These are phyloP conservation scores for Cololabis saira DNA, from an alignment of 2,113 vertebrate species.

Conservation along the genomic window DNA sequence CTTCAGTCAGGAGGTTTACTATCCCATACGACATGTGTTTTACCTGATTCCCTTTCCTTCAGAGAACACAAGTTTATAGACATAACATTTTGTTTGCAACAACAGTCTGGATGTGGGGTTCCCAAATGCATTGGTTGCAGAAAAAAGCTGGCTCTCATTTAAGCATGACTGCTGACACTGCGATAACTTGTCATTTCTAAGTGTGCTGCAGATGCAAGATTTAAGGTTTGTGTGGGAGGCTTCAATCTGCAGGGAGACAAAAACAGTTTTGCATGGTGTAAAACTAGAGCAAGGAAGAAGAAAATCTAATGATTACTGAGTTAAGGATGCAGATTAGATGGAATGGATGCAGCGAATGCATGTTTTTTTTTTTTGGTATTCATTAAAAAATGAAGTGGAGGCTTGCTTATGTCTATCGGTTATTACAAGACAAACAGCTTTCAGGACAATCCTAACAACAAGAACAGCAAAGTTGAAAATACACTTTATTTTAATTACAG, in stretches of 20 bases:
- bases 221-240: constrained; percentile 46
- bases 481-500: not conserved
- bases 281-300: too few species aligned
- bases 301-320: too few species aligned
- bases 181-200: constrained; percentile 51
- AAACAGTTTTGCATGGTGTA: constrained; percentile 24
- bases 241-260: constrained; percentile 41
- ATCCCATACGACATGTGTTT: too few species aligned
- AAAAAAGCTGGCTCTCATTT: constrained; percentile 41
- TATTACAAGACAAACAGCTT: not conserved
- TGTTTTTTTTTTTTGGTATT: too few species aligned
- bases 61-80: too few species aligned
- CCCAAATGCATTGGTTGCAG: constrained; percentile 8
- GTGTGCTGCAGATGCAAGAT: constrained; percentile 30
- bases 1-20: too few species aligned
- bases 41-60: too few species aligned
- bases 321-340: too few species aligned
- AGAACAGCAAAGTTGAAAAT: not conserved
- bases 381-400: too few species aligned
- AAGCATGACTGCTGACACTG: constrained; percentile 36
- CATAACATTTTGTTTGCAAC: too few species aligned
- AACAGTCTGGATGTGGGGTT: not conserved
- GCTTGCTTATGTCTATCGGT: too few species aligned
- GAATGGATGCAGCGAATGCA: too few species aligned
- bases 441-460: not conserved